Conservation (phyloP, 1,140 invertebrate genomes). For the Piezodorus guildinii region DNA sequence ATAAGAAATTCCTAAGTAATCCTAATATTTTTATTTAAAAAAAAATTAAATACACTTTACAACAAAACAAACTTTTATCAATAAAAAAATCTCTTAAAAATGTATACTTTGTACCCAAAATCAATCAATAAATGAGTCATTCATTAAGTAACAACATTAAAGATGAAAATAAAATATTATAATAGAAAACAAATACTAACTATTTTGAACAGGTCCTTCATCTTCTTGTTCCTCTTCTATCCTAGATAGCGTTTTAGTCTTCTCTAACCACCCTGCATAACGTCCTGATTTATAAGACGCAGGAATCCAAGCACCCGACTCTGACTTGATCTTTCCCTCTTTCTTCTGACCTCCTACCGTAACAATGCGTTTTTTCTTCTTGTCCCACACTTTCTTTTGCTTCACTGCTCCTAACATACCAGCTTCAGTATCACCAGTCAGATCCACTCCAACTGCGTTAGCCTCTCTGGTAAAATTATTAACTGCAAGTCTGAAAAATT, state of each 20-base stretch:
- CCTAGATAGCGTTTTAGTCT: slow-evolving; percentile 52
- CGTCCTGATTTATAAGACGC: slow-evolving; percentile 85
- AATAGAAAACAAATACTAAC: neutral
- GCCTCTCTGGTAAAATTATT: slow-evolving; percentile 63
- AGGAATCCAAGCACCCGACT: slow-evolving; percentile 86
- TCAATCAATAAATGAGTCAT: no score
- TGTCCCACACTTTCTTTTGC: slow-evolving; percentile 64
- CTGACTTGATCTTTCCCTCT: slow-evolving; percentile 71
- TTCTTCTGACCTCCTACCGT: slow-evolving; percentile 44
- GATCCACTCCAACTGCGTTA: slow-evolving; percentile 58
- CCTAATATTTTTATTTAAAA: no score
- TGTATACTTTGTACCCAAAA: no score
- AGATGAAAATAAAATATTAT: neutral
- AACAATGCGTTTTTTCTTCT: slow-evolving; percentile 88
- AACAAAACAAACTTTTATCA: neutral
- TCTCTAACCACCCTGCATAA: slow-evolving; percentile 79
- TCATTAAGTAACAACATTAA: no score
- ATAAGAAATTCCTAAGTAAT: no score
- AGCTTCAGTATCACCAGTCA: slow-evolving; percentile 62
- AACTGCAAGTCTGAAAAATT: slow-evolving; percentile 49
- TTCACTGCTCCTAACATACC: slow-evolving; percentile 42
- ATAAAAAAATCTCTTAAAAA: no score
- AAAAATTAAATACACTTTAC: no score
- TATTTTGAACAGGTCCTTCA: slow-evolving; percentile 10
- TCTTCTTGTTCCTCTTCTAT: slow-evolving; percentile 46